Evolutionary conservation across 1,140 invertebrate species (phyloP).

Genomic region (Cydia splendana): DNA sequence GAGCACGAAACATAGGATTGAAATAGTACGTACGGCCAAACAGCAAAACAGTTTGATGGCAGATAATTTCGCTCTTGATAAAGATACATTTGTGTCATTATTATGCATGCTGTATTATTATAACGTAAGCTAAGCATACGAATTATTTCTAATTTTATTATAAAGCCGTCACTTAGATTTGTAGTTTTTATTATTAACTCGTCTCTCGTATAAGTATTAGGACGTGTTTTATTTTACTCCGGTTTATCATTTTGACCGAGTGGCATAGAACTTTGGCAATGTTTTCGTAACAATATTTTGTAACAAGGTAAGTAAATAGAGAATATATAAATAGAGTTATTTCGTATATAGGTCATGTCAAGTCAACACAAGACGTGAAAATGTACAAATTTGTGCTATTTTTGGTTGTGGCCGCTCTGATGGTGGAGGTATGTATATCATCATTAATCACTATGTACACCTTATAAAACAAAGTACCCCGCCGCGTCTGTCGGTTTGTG

Average conservation of each 20-base stretch:
- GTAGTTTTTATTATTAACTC: background rate
- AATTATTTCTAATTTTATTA: too few relatives aligned
- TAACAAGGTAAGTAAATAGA: background rate
- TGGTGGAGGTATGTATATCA: constrained; percentile 1
- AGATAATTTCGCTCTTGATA: too few relatives aligned
- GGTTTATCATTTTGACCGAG: constrained; percentile 8
- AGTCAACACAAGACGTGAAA: background rate
- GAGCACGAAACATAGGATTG: too few relatives aligned
- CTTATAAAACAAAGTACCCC: too few relatives aligned
- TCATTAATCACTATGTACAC: too few relatives aligned
- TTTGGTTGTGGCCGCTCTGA: background rate
- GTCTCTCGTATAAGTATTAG: background rate
- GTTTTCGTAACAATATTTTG: background rate
- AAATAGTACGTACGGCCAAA: too few relatives aligned
- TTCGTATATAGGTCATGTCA: background rate
- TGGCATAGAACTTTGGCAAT: constrained; percentile 1
- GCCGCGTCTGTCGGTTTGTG: too few relatives aligned
- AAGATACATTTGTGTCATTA: too few relatives aligned
- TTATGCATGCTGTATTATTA: too few relatives aligned
- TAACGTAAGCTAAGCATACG: too few relatives aligned
- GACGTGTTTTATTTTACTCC: constrained; percentile 1
- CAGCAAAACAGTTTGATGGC: too few relatives aligned
- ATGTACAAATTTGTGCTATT: background rate
- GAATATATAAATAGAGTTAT: background rate
- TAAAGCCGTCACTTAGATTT: background rate